Evolutionary conservation across 2,113 vertebrate genomes (phyloP).

Genomic region (Colius striatus): DNA sequence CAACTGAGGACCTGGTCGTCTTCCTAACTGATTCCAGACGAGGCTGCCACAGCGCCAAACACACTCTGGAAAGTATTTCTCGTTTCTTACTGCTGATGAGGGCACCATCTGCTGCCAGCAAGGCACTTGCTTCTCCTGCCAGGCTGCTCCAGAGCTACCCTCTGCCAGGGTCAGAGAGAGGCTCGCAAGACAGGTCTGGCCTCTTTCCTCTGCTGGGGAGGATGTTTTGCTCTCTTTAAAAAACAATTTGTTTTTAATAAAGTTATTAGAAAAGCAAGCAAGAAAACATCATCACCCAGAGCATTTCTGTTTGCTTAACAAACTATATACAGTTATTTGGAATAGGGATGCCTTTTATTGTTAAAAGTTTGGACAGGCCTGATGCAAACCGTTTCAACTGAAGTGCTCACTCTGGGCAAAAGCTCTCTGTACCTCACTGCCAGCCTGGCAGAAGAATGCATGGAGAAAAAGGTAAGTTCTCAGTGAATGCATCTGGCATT

Average conservation of each 20-base stretch:
- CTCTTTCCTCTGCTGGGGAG: not conserved
- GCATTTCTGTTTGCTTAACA: not conserved
- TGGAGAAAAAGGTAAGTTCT: not conserved
- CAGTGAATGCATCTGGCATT: not conserved
- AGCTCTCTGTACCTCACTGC: not conserved
- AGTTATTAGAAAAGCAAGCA: not conserved
- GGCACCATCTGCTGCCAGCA: slow-evolving; percentile 33
- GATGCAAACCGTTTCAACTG: not conserved
- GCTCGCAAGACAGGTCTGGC: not conserved
- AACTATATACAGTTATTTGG: not conserved
- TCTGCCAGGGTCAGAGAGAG: not conserved
- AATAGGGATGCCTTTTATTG: not conserved
- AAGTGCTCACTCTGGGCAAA: not conserved
- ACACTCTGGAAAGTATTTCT: not conserved
- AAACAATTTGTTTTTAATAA: not conserved
- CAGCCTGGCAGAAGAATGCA: not conserved
- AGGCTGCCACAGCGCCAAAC: not conserved
- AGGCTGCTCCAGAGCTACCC: not conserved
- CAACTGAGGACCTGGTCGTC: slow-evolving; percentile 2
- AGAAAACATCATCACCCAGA: not conserved
- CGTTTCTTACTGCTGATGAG: rapidly evolving
- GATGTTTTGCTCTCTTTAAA: not conserved
- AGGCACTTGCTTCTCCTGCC: not conserved
- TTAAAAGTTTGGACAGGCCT: not conserved
- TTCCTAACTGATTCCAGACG: slow-evolving; percentile 56